Evolutionary conservation across 2,113 vertebrate genomes (phyloP).

Genomic region (Clarias batrachus): DNA sequence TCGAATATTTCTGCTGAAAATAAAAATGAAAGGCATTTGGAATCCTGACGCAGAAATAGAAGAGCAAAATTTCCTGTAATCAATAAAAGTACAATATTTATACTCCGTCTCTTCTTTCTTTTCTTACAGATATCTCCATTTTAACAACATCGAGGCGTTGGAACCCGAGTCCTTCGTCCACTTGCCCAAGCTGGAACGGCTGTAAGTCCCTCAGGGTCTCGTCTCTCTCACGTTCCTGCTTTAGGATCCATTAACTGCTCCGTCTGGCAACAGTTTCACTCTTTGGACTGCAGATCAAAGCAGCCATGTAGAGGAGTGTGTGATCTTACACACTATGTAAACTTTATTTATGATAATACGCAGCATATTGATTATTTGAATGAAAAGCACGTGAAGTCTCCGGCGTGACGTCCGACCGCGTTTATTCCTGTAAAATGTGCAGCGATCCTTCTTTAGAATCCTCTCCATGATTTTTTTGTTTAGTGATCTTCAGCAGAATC

Average conservation of each 20-base stretch:
- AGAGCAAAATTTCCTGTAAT: neutral
- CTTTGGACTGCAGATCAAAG: slow-evolving; percentile 10
- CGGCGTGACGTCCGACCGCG: neutral
- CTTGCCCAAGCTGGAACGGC: slow-evolving; percentile 92
- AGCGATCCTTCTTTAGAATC: neutral
- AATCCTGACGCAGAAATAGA: neutral
- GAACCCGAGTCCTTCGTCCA: slow-evolving; percentile 92
- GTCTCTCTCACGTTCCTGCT: neutral
- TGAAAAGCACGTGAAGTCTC: slow-evolving; percentile 17
- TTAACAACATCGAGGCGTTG: slow-evolving; percentile 96
- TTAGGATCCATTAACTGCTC: neutral
- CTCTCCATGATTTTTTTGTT: neutral
- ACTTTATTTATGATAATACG: neutral
- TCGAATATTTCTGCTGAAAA: neutral
- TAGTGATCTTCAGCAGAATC: neutral
- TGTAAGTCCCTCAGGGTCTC: slow-evolving; percentile 79
- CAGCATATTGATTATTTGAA: slow-evolving; percentile 11
- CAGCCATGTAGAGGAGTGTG: neutral
- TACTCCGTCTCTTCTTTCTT: slow-evolving; percentile 38
- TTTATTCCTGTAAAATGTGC: slow-evolving; percentile 16
- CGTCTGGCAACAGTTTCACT: neutral
- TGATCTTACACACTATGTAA: neutral
- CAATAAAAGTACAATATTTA: neutral
- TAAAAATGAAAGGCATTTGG: neutral
- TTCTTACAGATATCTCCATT: slow-evolving; percentile 90